These are phyloP conservation scores for Proisotoma minuta DNA, from an alignment of 2,888 invertebrate genomes.

Conservation along the genomic window DNA sequence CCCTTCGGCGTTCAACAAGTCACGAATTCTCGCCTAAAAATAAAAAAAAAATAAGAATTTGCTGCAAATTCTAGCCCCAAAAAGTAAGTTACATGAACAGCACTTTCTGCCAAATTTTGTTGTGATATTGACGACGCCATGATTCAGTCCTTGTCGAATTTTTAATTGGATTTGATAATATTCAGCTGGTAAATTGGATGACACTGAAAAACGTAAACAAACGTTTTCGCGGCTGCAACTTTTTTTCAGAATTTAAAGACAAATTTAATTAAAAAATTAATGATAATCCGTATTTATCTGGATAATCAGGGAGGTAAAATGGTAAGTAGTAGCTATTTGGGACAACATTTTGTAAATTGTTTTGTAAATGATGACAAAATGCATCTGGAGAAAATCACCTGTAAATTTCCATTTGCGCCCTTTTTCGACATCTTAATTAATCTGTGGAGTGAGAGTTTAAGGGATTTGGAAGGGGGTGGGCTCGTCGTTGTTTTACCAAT, in stretches of 20 bases:
- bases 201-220: not conserved
- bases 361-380: too few species aligned
- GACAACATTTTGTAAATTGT: too few species aligned
- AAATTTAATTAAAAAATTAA: too few species aligned
- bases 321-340: too few species aligned
- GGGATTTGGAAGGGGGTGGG: too few species aligned
- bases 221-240: not conserved
- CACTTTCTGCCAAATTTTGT: slow-evolving; percentile 20
- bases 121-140: not conserved
- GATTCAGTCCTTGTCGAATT: not conserved
- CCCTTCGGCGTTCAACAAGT: slow-evolving; percentile 62
- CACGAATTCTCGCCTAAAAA: slow-evolving; percentile 53
- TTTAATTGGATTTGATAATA: not conserved
- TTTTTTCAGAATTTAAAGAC: not conserved
- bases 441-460: too few species aligned
- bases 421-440: too few species aligned
- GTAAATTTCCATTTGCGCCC: too few species aligned
- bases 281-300: too few species aligned
- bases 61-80: not conserved
- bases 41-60: slow-evolving; percentile 6
- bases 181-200: not conserved
- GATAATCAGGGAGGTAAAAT: too few species aligned
- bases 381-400: too few species aligned
- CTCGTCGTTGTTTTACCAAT: too few species aligned
- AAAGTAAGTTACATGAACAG: slow-evolving; percentile 9